Percentiles rank a stretch among this genome's conserved stretches.
phyloP scores from a whole-genome alignment of 1,140 invertebrate genomes.

The Drosophila jambulina region DNA sequence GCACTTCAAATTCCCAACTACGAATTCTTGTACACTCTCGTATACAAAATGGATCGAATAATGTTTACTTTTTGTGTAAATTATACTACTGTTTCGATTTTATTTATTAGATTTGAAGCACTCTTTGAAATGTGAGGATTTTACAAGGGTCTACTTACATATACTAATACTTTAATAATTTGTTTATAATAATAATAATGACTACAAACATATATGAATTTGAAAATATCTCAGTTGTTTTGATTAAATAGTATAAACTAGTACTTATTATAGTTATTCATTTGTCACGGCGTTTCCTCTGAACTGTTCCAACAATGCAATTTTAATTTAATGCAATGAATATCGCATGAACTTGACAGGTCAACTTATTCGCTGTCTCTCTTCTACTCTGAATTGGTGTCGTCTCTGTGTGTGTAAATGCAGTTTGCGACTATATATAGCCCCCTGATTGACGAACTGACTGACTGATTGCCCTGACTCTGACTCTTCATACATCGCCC shows the following conservation, averaged over 20 bases:
- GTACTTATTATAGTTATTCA: too few species aligned
- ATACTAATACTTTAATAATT: neutral
- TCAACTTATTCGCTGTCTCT: constrained; percentile 34
- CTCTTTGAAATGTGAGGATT: neutral
- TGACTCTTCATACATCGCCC: constrained; percentile 26
- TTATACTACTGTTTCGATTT: neutral
- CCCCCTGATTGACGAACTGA: constrained; percentile 38
- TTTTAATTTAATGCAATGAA: constrained; percentile 46
- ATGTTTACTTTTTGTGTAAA: neutral
- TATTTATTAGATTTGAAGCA: neutral
- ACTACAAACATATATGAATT: neutral
- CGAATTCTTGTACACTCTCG: neutral
- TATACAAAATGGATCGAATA: neutral
- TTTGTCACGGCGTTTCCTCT: neutral
- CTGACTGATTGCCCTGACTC: constrained; percentile 59
- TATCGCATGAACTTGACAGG: constrained; percentile 53
- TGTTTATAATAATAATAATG: neutral
- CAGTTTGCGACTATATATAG: constrained; percentile 29
- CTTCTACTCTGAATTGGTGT: constrained; percentile 7
- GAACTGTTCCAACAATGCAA: constrained; percentile 22
- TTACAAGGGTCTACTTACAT: neutral
- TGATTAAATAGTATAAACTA: neutral
- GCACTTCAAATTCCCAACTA: neutral
- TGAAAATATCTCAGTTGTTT: neutral
- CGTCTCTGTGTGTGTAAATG: constrained; percentile 11